Percentiles rank a stretch among this genome's conserved stretches.
Evolutionary conservation across 2,888 invertebrate genomes (phyloP).

Genomic region (Cacoxenus indagator): DNA sequence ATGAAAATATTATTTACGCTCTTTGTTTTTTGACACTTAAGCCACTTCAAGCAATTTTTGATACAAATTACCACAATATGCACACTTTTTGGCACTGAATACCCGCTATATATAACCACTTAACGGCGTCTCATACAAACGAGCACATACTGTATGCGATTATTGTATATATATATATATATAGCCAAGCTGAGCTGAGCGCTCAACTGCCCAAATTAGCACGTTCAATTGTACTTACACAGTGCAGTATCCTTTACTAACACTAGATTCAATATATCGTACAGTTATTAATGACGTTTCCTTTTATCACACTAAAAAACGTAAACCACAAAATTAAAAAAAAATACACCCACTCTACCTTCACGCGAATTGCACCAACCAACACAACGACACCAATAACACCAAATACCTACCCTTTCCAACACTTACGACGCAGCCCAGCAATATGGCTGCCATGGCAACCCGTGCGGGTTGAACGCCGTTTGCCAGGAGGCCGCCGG

Average conservation of each 20-base stretch:
- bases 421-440: slow-evolving; percentile 34
- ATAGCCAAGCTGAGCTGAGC: background rate
- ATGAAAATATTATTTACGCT: background rate
- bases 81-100: too few species aligned
- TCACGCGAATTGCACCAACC: background rate
- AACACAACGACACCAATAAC: background rate
- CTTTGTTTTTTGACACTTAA: too few species aligned
- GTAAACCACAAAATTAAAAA: slow-evolving; percentile 16
- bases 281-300: slow-evolving; percentile 1
- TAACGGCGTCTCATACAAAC: too few species aligned
- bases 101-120: too few species aligned
- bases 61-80: too few species aligned
- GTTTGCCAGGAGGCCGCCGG: slow-evolving; percentile 76
- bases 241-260: slow-evolving; percentile 3
- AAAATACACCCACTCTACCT: background rate
- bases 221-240: slow-evolving; percentile 11
- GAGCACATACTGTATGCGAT: slow-evolving; percentile 2
- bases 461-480: slow-evolving; percentile 79
- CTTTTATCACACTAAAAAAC: slow-evolving; percentile 27
- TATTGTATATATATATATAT: background rate
- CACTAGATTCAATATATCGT: background rate
- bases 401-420: background rate
- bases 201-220: slow-evolving; percentile 26
- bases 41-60: too few species aligned
- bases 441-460: slow-evolving; percentile 72